Base-by-base conservation (phyloP, 2,888 invertebrate species). In the Cataglyphis rosenhaueri region DNA sequence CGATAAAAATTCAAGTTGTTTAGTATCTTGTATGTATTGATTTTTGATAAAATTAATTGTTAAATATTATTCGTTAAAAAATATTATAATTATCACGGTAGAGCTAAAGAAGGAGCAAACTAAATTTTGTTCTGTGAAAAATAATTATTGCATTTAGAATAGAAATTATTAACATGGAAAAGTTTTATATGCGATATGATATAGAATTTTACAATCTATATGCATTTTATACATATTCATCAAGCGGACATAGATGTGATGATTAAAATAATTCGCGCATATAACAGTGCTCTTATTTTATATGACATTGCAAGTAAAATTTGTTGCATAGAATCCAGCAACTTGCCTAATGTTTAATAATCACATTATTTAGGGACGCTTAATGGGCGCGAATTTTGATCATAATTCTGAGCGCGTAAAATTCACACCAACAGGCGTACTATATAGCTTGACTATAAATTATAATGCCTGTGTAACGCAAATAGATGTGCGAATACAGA, bases 31-130 rank as follows among this genome's bases (percentile, higher is more conserved):
- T 35, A 18, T 5, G 18, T 55, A 52, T 48, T 8, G 25, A 68
- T 59, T 62, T n/a, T 44, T 64, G 62, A 64, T 48, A 62, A 61
- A n/a, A 12, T 61, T 61, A 62, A 44, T 62, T 6, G 44, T 74
- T 38, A 38, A 55, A 21, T 38, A 9, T 10, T 57, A 55, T n/a
- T 38, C 55, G 10, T 57, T 59, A 59, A 61, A 59, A 71, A 41
- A 73, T 10, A 55, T 57, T 71, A 41, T 41, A 29, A 61, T 73
- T 59, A 59, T 41, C 29, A 15, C n/a, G 41, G 4, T 38, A 21
- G 44, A 48, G 5, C 4, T 32, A 29, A 8, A 32, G n/a, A 68
- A 68, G n/a, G 9, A 25, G 3, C 12, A 12, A 9, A 3, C 52
- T 5, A 4, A 9, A 55, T n/a, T 18, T 29, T 59, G 4, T 12